Conservation (phyloP, 1,140 invertebrate genomes). For the Andricus grossulariae region DNA sequence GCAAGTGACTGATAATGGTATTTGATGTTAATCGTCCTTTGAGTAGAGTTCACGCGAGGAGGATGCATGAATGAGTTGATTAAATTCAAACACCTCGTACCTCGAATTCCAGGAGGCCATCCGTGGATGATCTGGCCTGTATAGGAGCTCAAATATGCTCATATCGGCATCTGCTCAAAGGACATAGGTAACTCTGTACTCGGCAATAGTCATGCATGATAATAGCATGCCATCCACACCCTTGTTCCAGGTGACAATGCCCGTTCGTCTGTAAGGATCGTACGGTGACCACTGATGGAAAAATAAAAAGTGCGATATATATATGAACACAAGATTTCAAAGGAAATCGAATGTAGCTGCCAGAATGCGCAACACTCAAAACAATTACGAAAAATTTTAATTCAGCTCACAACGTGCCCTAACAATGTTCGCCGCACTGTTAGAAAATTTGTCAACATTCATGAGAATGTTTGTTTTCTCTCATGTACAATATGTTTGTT, state of each 20-base stretch:
- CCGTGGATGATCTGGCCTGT: conserved; percentile 54
- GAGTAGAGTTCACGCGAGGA: conserved; percentile 60
- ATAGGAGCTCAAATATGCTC: conserved; percentile 72
- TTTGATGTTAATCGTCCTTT: conserved; percentile 74
- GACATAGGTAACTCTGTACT: conserved; percentile 66
- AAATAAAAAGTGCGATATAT: background rate
- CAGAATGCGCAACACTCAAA: too few relatives aligned
- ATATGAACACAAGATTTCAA: too few relatives aligned
- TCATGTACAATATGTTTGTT: too few relatives aligned
- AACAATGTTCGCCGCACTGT: too few relatives aligned
- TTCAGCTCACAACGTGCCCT: too few relatives aligned
- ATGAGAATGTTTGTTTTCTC: too few relatives aligned
- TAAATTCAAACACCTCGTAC: conserved; percentile 75
- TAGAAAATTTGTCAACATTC: too few relatives aligned
- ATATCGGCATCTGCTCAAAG: conserved; percentile 70
- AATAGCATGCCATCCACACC: conserved; percentile 62
- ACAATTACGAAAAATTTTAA: too few relatives aligned
- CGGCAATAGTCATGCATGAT: conserved; percentile 72
- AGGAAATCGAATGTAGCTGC: too few relatives aligned
- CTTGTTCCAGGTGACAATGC: background rate
- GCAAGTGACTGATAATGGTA: conserved; percentile 62
- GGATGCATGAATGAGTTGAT: conserved; percentile 72
- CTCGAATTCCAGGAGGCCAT: conserved; percentile 64
- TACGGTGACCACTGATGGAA: background rate
- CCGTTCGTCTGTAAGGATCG: background rate